Conservation (phyloP, 2,797 vertebrate genomes). For the Spatula versicolor region DNA sequence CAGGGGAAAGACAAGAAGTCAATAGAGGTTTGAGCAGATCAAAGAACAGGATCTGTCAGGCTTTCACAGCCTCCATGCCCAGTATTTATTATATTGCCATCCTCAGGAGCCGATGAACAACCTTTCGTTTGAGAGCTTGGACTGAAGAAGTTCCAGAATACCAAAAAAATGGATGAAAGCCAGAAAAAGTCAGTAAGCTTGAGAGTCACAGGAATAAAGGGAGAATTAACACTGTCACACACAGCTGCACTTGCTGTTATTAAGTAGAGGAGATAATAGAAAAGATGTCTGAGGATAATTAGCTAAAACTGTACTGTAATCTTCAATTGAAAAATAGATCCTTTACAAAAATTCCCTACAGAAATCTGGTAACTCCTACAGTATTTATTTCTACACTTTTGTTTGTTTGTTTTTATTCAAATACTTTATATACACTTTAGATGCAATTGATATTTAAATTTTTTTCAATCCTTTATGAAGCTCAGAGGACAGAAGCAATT, state of each 20-base stretch:
- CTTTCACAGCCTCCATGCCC: background rate
- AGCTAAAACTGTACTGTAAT: background rate
- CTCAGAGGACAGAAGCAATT: constrained; percentile 14
- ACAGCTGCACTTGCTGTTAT: background rate
- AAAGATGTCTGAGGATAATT: background rate
- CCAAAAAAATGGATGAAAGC: constrained; percentile 3
- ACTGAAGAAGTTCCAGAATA: background rate
- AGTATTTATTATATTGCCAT: background rate
- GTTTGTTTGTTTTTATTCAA: background rate
- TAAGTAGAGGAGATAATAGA: background rate
- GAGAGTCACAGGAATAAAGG: constrained; percentile 1
- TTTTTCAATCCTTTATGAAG: background rate
- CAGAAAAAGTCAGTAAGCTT: background rate
- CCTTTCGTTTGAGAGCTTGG: background rate
- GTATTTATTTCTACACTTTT: background rate
- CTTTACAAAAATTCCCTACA: background rate
- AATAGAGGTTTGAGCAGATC: background rate
- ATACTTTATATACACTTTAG: background rate
- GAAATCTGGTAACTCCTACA: background rate
- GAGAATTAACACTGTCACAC: background rate
- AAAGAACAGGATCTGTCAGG: background rate
- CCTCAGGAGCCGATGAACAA: background rate
- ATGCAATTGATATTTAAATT: constrained; percentile 28
- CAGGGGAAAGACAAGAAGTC: background rate
- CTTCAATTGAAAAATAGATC: background rate